Evolutionary conservation across 2,797 vertebrate species (phyloP), one percentile per base, ranked within the genome.

Genomic region (Dallia pectoralis): DNA sequence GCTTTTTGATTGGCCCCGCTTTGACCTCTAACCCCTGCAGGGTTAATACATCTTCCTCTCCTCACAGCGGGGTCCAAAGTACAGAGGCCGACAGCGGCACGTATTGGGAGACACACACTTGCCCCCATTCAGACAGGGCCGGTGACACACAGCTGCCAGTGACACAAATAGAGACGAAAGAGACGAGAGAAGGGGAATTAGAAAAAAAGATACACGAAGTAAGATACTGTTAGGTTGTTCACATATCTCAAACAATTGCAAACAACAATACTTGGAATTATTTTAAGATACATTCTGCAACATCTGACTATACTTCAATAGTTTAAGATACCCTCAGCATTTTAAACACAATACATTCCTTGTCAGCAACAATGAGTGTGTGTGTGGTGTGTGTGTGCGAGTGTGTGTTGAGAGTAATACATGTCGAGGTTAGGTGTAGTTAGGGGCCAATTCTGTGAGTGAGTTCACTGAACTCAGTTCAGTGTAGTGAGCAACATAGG

Each of bases 101-200:
- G 91, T 90, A 1, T 94, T 82, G 0, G 95, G 95, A 62, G 94
- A 93, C 73, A 95, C 84, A 70, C 95, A 96, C 86, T 96, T 96
- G 27, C 95, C 95, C 80, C 95, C 94, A 0, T 95, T 92, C 48
- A 93, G 81, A 82, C 95, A 96, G 65, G 90, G 85, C 51, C 82
- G 87, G 47, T 84, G 77, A 76, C 95, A 96, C 16, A 95, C 89
- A 67, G 95, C 94, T 96, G 81, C 16, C 86, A 75, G 14, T n/a
- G n/a, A 67, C 67, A 66, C 14, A 51, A 36, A 75, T 16, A 36
- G 65, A 30, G 68, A 51, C 4, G 59, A 15, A 69, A 8, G 74
- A 51, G 33, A 79, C 73, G 32, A 33, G n/a, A 70, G 48, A 27
- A 67, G n/a, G 5, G 40, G 16, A 36, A 71, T n/a, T 16, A 75